Evolutionary conservation across 2,113 vertebrate species (phyloP), one percentile per base, ranked within the genome.

Genomic region (Bettongia penicillata): DNA sequence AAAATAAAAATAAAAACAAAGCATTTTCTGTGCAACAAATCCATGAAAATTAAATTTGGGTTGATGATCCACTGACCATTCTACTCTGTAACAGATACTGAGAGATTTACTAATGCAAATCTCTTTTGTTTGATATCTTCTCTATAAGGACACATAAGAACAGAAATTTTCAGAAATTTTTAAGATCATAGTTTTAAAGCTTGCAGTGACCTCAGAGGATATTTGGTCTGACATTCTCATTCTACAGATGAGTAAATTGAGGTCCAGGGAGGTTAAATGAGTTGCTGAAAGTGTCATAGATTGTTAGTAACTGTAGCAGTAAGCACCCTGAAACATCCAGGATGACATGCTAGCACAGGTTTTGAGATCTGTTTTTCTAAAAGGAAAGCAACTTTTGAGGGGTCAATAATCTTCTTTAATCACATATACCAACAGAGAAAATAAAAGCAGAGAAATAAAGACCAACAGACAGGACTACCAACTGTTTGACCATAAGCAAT

Each of bases 1-100:
- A 89, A 51, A 57, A 96, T 51, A 93, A 95, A 90, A 89, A 52
- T 16, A 57, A 77, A 90, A 89, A 52, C 12, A 57, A 77, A 26
- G 28, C 2, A 77, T 50, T 28, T 61, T 93, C 3, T 53, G 1
- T n/a, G 8, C 2, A 48, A 51, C 2, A 94, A 77, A 94, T 53
- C 2, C 24, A 47, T 89, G n/a, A 68, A 0, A 53, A 37, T 93
- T 93, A 91, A 93, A 77, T 55, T 93, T 92, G 91, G 22, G 84
- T 77, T 16, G n/a, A 55, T 52, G 48, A 26, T 84, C 48, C 26
- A 89, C 8, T 77, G 37, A 96, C 53, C 12, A 49, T 50, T 91
- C 9, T 91, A 1, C 43, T 57, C 0, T 28, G 5, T 94, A 93
- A 25, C 53, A n/a, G n/a, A 23, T 0, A 43, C 5, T 9, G 25